Base-by-base conservation (phyloP, 1,140 invertebrate species). In the Ruditapes philippinarum region DNA sequence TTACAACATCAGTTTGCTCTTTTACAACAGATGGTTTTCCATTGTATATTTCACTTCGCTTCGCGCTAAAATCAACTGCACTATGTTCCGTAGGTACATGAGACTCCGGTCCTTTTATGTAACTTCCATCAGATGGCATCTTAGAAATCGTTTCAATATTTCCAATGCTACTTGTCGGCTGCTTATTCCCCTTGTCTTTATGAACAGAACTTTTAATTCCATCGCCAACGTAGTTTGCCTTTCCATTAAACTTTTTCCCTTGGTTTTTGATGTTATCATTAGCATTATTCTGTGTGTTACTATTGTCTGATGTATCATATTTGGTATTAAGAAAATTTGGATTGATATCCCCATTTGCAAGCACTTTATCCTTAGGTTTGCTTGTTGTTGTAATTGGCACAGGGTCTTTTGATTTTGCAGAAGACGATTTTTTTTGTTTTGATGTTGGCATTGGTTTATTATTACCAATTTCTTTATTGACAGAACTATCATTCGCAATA, bases 91-190 rank as follows among this genome's bases (percentile, higher is more conserved):
- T 57, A 9, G 40, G 45, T 19, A 73, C 38, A 38, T n/a, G 22
- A 25, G 33, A 25, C 36, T 86, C 83, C 3, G 68, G 68, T 12
- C 83, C 83, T 76, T 86, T 86, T 22, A 36, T 12, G 31, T 86
- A 86, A 76, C 83, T 83, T n/a, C 80, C 83, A 60, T 57, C 17
- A 62, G 25, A 11, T 25, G 22, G 14, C 7, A 28, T 38, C 17
- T 81, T 51, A 36, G 25, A 25, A 31, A 22, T n/a, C 40, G 73
- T 3, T 36, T 80, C 28, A 2, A 12, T 57, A 7, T 31, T 57
- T 5, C n/a, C 40, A 25, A 2, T 80, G 2, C 14, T 28, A 28
- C 9, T 3, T 9, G 38, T 3, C 25, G 40, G 9, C 25, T n/a
- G n/a, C n/a, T n/a, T n/a, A n/a, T n/a, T n/a, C 22, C 68, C 36